phyloP scores from a whole-genome alignment of 2,888 invertebrate genomes.

The Drosophila antonietae region DNA sequence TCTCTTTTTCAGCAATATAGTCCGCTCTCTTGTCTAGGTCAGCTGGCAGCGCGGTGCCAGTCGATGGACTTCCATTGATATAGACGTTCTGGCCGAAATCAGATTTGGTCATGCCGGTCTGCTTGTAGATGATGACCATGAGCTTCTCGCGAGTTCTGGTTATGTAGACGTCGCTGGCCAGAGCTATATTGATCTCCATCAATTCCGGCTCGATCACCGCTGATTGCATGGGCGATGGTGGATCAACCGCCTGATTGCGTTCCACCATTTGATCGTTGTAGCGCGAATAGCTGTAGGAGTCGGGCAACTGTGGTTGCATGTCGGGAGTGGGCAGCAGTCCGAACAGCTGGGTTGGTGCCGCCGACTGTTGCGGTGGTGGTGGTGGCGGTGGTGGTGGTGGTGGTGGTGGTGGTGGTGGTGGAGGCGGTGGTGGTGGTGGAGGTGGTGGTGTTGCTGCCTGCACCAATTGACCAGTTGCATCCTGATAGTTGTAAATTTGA shows the following conservation, averaged over 20 bases:
- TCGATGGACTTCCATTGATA: neutral
- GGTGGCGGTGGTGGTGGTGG: neutral
- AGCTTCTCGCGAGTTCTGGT: neutral
- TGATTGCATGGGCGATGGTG: neutral
- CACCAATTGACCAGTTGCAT: neutral
- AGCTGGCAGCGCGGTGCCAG: accelerated
- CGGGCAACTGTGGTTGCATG: neutral
- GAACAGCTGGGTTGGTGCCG: too few relatives aligned
- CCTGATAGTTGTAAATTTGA: conserved; percentile 3
- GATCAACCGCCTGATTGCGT: neutral
- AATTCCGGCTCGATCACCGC: neutral
- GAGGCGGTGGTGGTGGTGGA: neutral
- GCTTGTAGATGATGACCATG: conserved; percentile 4
- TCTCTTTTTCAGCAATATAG: accelerated
- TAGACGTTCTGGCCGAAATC: neutral
- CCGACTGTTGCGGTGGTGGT: neutral
- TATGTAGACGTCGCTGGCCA: conserved; percentile 2
- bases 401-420: neutral
- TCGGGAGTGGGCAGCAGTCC: neutral
- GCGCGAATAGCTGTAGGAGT: neutral
- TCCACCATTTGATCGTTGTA: too few relatives aligned
- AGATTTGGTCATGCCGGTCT: neutral
- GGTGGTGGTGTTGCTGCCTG: neutral
- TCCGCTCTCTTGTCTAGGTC: neutral
- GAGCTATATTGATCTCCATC: neutral